These are phyloP conservation scores for Lordiphosa fenestrarum DNA, from an alignment of 2,888 invertebrate genomes.

Conservation along the genomic window DNA sequence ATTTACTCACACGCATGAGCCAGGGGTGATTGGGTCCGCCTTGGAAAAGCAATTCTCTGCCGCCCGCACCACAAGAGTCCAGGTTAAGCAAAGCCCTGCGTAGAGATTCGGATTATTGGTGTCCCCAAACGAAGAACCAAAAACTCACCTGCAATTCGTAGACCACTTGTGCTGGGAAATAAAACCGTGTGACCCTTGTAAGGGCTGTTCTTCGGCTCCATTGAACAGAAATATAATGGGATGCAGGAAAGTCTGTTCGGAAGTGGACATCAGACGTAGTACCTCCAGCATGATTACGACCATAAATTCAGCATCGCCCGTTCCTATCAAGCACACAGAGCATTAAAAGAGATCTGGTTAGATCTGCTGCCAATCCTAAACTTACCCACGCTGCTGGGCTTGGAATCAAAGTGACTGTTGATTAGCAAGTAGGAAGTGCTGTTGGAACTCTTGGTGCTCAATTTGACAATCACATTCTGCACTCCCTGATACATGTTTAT, in stretches of 20 bases:
- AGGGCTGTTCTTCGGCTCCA: slow-evolving; percentile 85
- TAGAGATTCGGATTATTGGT: neutral
- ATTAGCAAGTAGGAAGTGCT: slow-evolving; percentile 82
- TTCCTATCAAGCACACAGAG: slow-evolving; percentile 69
- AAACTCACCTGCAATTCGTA: slow-evolving; percentile 82
- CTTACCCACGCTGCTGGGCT: slow-evolving; percentile 89
- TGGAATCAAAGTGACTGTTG: slow-evolving; percentile 96
- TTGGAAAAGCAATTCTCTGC: slow-evolving; percentile 94
- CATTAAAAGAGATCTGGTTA: neutral
- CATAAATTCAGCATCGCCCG: slow-evolving; percentile 84
- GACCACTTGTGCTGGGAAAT: slow-evolving; percentile 90
- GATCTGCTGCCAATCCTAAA: neutral
- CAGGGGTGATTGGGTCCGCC: slow-evolving; percentile 88
- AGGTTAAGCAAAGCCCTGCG: slow-evolving; percentile 89
- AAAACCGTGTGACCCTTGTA: slow-evolving; percentile 86
- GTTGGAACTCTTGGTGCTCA: slow-evolving; percentile 64
- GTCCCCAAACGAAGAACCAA: neutral
- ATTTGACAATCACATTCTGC: slow-evolving; percentile 78
- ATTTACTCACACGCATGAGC: slow-evolving; percentile 82
- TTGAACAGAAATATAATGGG: slow-evolving; percentile 85
- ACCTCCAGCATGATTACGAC: slow-evolving; percentile 84
- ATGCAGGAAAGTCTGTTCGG: slow-evolving; percentile 80
- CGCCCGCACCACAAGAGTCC: slow-evolving; percentile 95
- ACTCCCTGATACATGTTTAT: slow-evolving; percentile 76
- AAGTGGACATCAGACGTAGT: slow-evolving; percentile 79